Evolutionary conservation across 2,888 invertebrate species (phyloP), one percentile per base, ranked within the genome.

Genomic region (Harpalus rufipes): DNA sequence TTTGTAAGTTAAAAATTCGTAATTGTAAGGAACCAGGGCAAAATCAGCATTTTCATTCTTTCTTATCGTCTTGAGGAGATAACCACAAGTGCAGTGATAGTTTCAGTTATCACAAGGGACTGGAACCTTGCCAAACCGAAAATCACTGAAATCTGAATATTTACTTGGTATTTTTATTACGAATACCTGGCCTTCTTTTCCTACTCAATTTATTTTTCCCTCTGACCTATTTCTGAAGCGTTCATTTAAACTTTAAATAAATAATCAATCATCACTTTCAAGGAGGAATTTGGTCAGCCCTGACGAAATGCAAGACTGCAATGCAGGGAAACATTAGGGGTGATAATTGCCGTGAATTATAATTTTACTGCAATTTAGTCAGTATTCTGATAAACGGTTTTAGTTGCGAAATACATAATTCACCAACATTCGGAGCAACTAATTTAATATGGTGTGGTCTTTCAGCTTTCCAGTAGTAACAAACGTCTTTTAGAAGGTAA

Each of bases 71-170:
- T 32, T 14, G 39, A 63, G 68, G 39, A 39, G 68, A 68, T 68
- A 68, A 8, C n/a, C 41, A 39, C 32, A 68, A 14, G 41, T 68
- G 68, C n/a, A 14, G 32, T 68, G 32, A 65, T 39, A 68, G 68
- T 68, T 68, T n/a, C 68, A 68, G n/a, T 21, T 63, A 63, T 25
- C 21, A 14, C 32, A 25, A 8, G 21, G 32, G 14, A 68, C 39
- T 68, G 68, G 68, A 68, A 39, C 4, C n/a, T 14, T 68, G 68
- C 68, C 68, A 63, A 68, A 68, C 68, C 68, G 25, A 68, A 68
- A 68, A 32, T n/a, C 32, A 68, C 41, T 68, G 39, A 8, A 68
- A 39, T 68, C 41, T 39, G 32, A 68, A 39, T 68, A 68, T 68
- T 16, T 63, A 25, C 63, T 63, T 12, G 25, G 25, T 63, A 63